phyloP scores from a whole-genome alignment of 2,888 invertebrate genomes.

The Drosophila nigricruria region DNA sequence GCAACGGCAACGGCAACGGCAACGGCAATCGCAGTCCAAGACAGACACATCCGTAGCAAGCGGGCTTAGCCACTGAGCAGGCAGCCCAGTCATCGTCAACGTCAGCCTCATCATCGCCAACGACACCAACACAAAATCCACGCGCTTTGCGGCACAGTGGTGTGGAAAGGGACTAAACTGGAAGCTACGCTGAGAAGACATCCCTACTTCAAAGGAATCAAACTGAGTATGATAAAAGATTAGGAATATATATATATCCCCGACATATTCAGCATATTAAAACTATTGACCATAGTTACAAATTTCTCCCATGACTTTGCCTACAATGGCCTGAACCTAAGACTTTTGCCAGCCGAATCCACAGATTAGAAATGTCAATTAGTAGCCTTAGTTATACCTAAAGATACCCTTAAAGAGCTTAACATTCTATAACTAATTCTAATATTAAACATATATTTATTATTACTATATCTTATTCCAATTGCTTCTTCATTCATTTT shows the following conservation, averaged over 20 bases:
- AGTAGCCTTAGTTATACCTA: neutral
- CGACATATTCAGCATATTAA: too few species aligned
- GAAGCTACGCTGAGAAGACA: neutral
- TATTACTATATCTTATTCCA: neutral
- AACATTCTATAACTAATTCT: too few species aligned
- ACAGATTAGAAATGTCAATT: neutral
- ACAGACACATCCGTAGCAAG: slow-evolving; percentile 38
- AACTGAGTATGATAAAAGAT: neutral
- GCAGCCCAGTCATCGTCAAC: slow-evolving; percentile 60
- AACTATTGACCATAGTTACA: neutral
- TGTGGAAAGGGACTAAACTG: too few species aligned
- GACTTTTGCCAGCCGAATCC: neutral
- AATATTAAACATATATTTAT: neutral
- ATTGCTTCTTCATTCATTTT: neutral
- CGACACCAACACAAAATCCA: slow-evolving; percentile 54
- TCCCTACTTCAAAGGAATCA: neutral
- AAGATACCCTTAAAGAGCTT: neutral
- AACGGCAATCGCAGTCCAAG: slow-evolving; percentile 29
- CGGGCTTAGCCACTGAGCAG: slow-evolving; percentile 57
- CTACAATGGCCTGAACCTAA: neutral
- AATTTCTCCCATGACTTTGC: neutral
- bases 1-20: slow-evolving; percentile 32
- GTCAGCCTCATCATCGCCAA: slow-evolving; percentile 54
- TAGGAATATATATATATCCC: neutral
- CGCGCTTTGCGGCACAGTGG: slow-evolving; percentile 49